Evolutionary conservation across 2,888 invertebrate species (phyloP).

Genomic region (Nemotelus nigrinus): DNA sequence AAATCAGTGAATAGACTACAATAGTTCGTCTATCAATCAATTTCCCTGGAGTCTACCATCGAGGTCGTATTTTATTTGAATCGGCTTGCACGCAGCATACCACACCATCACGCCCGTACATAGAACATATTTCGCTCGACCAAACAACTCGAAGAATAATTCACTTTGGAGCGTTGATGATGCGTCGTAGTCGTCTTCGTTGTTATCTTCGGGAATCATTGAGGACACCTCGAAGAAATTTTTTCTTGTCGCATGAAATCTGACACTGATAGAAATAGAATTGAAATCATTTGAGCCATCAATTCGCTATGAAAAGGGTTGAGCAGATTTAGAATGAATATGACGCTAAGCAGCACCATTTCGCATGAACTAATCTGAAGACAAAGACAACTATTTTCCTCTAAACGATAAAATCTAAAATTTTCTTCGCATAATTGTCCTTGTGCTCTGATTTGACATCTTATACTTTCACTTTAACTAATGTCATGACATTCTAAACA

Average conservation of each 20-base stretch:
- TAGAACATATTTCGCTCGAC: too few relatives aligned
- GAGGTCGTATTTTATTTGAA: constrained; percentile 9
- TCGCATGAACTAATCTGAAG: too few relatives aligned
- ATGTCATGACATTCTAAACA: not conserved
- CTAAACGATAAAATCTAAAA: too few relatives aligned
- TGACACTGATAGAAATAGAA: not conserved
- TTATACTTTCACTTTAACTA: not conserved
- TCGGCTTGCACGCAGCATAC: not conserved
- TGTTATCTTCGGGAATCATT: not conserved
- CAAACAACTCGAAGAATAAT: too few relatives aligned
- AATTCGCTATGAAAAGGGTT: too few relatives aligned
- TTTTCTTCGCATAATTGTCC: too few relatives aligned
- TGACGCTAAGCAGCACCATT: too few relatives aligned
- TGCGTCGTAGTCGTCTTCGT: too few relatives aligned
- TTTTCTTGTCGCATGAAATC: not conserved
- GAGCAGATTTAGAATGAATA: too few relatives aligned
- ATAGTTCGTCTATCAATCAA: constrained; percentile 42
- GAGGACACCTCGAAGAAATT: not conserved
- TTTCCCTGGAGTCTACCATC: constrained; percentile 26
- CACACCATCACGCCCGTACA: too few relatives aligned
- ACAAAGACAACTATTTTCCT: too few relatives aligned
- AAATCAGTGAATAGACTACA: constrained; percentile 38
- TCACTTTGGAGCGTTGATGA: too few relatives aligned
- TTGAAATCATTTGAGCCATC: not conserved
- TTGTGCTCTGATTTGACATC: not conserved